Evolutionary conservation across 2,888 invertebrate genomes (phyloP).

Genomic region (Aplocera efformata): DNA sequence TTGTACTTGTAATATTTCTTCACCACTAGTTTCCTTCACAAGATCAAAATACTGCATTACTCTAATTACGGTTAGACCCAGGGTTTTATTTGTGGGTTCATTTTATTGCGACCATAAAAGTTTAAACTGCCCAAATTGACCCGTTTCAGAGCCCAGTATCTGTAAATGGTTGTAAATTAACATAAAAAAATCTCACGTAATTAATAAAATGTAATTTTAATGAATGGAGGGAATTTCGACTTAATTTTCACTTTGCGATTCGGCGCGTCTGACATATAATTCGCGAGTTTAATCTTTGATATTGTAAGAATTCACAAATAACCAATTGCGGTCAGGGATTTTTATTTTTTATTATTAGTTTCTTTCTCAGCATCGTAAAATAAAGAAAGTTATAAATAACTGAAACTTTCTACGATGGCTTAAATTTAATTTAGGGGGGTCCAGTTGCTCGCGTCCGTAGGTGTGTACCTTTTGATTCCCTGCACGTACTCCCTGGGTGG

Average conservation of each 20-base stretch:
- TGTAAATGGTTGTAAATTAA: conserved; percentile 45
- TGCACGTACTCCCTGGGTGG: too few relatives aligned
- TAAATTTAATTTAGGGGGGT: too few relatives aligned
- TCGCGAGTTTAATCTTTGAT: too few relatives aligned
- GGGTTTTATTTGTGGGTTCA: conserved; percentile 45
- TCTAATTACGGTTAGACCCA: conserved; percentile 61
- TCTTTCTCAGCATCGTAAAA: too few relatives aligned
- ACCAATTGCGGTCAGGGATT: too few relatives aligned
- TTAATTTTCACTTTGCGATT: neutral
- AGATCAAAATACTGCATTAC: conserved; percentile 58
- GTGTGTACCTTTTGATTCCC: too few relatives aligned
- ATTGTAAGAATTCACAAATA: too few relatives aligned
- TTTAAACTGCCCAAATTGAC: conserved; percentile 43
- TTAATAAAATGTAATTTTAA: conserved; percentile 47
- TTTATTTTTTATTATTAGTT: too few relatives aligned
- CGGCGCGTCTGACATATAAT: too few relatives aligned
- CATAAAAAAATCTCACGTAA: conserved; percentile 44
- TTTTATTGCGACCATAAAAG: conserved; percentile 43
- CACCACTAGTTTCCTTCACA: conserved; percentile 21
- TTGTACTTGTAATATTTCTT: conserved; percentile 4
- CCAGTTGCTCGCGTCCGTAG: too few relatives aligned
- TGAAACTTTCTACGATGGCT: too few relatives aligned
- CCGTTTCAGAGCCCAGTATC: conserved; percentile 35
- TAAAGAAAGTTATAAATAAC: too few relatives aligned
- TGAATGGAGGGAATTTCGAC: conserved; percentile 19